These are phyloP conservation scores for Sphyrna mokarran DNA, from an alignment of 2,113 vertebrate genomes.

Conservation along the genomic window DNA sequence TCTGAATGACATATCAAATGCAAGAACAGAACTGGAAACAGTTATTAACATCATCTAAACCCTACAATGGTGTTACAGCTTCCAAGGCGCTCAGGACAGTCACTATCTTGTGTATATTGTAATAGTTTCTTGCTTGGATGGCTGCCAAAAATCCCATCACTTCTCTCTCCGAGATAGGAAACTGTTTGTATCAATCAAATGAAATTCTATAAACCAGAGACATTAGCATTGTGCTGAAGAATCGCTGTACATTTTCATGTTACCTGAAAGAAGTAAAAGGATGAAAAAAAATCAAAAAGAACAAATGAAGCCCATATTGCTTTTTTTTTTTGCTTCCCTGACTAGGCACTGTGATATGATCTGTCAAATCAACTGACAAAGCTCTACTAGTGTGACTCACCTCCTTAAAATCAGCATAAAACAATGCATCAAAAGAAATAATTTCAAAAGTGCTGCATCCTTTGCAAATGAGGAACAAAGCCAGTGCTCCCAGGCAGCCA, in stretches of 20 bases:
- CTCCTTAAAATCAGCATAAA: background rate
- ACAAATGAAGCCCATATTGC: background rate
- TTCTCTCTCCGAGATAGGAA: background rate
- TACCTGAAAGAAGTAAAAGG: conserved; percentile 9
- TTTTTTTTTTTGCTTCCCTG: background rate
- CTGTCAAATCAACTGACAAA: background rate
- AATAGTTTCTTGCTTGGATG: background rate
- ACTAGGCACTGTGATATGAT: background rate
- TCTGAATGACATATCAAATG: background rate
- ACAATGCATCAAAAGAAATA: background rate
- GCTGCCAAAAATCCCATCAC: background rate
- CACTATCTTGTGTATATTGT: background rate
- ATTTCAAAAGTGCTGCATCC: background rate
- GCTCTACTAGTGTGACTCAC: background rate
- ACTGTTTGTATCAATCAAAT: background rate
- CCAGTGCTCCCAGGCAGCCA: background rate
- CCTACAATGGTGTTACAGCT: background rate
- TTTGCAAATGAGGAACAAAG: background rate
- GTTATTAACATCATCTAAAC: background rate
- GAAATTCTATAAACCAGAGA: background rate
- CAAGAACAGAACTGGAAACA: background rate
- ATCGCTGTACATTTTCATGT: background rate
- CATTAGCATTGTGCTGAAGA: background rate
- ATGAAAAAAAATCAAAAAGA: background rate
- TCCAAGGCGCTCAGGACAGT: background rate